Evolutionary conservation across 1,140 invertebrate genomes (phyloP), one percentile per base, ranked within the genome.

Genomic region (Ips nitidus): DNA sequence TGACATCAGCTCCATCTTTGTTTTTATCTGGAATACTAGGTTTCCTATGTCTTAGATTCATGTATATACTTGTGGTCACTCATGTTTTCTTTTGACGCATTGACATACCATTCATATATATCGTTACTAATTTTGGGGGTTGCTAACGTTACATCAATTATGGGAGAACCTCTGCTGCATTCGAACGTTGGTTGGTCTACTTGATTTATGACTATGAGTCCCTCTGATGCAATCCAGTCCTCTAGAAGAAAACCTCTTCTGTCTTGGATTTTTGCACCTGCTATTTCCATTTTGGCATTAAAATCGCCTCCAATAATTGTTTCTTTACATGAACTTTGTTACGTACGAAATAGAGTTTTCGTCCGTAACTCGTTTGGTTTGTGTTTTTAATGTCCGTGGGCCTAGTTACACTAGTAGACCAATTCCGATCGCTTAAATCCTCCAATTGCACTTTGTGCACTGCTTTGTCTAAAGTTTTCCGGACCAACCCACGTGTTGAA

Each of bases 21-120:
- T n/a, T 47, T 1, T 47, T 47, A 7, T 47, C 45, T n/a, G n/a
- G n/a, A n/a, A n/a, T n/a, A n/a, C n/a, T n/a, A n/a, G n/a, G n/a
- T n/a, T n/a, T n/a, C n/a, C n/a, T n/a, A n/a, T n/a, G n/a, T n/a
- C n/a, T n/a, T n/a, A n/a, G n/a, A n/a, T n/a, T n/a, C n/a, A n/a
- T n/a, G n/a, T 55, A 55, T 55, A 55, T 55, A 55, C 5, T 37
- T 55, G 52, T 55, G 52, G 36, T 55, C 2, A 2, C 52, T 55
- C 1, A n/a, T 7, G 2, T 55, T 55, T 55, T 55, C 52, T 55
- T n/a, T 37, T n/a, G n/a, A n/a, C 8, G 8, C 37, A 55, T 55
- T 37, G 7, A 55, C 52, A 8, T 8, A 22, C 52, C 52, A 55
- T 1, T 37, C 37, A 6, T 8, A 7, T 7, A 55, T 55, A 8